Evolutionary conservation across 2,888 invertebrate genomes (phyloP).

Genomic region (Eubasilissa splendida): DNA sequence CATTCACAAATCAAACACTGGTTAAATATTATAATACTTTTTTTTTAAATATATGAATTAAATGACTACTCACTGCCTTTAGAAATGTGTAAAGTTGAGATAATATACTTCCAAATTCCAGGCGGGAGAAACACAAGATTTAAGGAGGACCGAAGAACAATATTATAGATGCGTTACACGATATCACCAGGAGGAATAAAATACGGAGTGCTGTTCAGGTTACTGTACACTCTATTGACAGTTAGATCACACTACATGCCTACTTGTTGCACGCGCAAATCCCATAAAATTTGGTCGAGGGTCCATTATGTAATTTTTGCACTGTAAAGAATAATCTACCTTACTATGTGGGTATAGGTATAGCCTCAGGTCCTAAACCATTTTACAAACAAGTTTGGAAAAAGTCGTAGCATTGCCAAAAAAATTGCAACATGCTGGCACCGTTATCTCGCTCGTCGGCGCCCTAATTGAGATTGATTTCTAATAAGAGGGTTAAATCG

Average conservation of each 20-base stretch:
- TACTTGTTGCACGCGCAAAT: slow-evolving; percentile 72
- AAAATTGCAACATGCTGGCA: slow-evolving; percentile 76
- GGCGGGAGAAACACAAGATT: background rate
- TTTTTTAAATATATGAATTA: background rate
- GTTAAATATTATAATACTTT: background rate
- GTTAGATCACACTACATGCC: slow-evolving; percentile 72
- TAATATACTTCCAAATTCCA: background rate
- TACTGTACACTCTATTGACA: slow-evolving; percentile 75
- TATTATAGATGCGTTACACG: slow-evolving; percentile 68
- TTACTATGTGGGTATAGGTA: slow-evolving; percentile 46
- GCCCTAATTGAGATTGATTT: slow-evolving; percentile 67
- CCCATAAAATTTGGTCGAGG: slow-evolving; percentile 52
- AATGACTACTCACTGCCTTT: slow-evolving; percentile 17
- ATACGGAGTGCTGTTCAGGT: slow-evolving; percentile 69
- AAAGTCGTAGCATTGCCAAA: slow-evolving; percentile 75
- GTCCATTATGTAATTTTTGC: slow-evolving; percentile 73
- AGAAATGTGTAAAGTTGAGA: background rate
- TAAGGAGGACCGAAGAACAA: slow-evolving; percentile 14
- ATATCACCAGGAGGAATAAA: slow-evolving; percentile 74
- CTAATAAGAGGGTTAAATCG: slow-evolving; percentile 66
- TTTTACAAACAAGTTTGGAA: slow-evolving; percentile 70
- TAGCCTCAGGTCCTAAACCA: slow-evolving; percentile 55
- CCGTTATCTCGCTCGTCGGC: slow-evolving; percentile 75
- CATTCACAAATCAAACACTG: background rate
- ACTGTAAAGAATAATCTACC: slow-evolving; percentile 48